These are phyloP conservation scores for Reinhardtius hippoglossoides DNA, from an alignment of 2,113 vertebrate genomes.

Conservation along the genomic window DNA sequence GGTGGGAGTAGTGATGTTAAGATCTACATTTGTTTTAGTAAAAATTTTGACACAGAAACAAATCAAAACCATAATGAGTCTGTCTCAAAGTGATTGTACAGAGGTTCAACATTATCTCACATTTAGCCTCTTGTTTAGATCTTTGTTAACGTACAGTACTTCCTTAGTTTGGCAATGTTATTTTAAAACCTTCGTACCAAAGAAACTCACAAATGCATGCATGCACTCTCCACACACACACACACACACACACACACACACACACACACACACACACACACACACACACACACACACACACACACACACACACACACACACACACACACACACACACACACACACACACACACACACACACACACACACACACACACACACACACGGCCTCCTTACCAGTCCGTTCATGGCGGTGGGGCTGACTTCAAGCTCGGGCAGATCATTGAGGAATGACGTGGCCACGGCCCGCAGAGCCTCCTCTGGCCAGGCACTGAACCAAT, in stretches of 20 bases:
- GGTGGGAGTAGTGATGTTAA: background rate
- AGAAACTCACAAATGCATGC: too few species aligned
- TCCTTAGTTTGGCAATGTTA: background rate
- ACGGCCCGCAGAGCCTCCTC: constrained; percentile 90
- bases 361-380: background rate
- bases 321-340: background rate
- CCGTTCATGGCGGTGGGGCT: constrained; percentile 65
- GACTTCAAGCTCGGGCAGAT: constrained; percentile 85
- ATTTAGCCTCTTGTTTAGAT: too few species aligned
- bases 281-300: background rate
- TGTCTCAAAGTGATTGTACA: too few species aligned
- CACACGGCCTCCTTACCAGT: constrained; percentile 84
- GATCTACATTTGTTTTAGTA: background rate
- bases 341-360: background rate
- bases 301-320: background rate
- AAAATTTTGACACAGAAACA: too few species aligned
- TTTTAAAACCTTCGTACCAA: too few species aligned
- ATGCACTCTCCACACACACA: background rate
- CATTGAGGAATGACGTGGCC: constrained; percentile 85
- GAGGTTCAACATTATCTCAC: too few species aligned
- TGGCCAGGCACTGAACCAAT: constrained; percentile 95
- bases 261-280: background rate
- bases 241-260: background rate
- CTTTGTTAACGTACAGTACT: too few species aligned
- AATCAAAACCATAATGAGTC: too few species aligned